Percentiles rank a stretch among this genome's conserved stretches.
Conservation (phyloP, 1,140 invertebrate species). For the Penaeus chinensis region DNA sequence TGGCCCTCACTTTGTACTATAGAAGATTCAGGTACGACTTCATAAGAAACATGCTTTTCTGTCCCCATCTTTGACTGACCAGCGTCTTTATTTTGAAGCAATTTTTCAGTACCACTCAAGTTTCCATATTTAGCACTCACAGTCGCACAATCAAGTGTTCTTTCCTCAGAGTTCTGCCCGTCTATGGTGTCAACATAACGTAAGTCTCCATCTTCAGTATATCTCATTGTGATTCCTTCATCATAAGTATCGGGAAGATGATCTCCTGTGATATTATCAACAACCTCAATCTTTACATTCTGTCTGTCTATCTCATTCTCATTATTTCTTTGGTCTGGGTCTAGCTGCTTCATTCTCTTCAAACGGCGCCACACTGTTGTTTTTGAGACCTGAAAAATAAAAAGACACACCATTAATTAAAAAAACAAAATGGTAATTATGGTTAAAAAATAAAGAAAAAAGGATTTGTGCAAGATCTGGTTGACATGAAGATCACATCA, state of each 20-base stretch:
- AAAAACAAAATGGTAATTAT: not conserved
- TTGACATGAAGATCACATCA: too few species aligned
- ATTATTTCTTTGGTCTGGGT: not conserved
- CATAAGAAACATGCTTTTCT: too few species aligned
- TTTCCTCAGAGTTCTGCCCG: slow-evolving; percentile 1
- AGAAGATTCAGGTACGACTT: too few species aligned
- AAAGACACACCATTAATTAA: not conserved
- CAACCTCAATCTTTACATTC: slow-evolving; percentile 22
- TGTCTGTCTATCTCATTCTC: slow-evolving; percentile 3
- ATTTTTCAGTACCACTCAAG: too few species aligned
- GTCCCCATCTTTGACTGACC: too few species aligned
- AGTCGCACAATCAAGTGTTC: not conserved
- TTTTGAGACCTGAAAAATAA: slow-evolving; percentile 6
- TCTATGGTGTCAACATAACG: not conserved
- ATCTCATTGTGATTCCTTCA: slow-evolving; percentile 21
- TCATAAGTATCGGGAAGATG: not conserved
- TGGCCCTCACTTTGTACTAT: too few species aligned
- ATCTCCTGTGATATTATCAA: not conserved
- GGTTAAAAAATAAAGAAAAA: not conserved
- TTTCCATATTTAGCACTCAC: not conserved
- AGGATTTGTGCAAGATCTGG: not conserved
- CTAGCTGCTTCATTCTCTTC: slow-evolving; percentile 21
- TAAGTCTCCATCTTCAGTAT: slow-evolving; percentile 15
- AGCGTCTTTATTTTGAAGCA: too few species aligned
- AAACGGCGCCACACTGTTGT: slow-evolving; percentile 31